Evolutionary conservation across 64 coral and sea anemone genomes (phyloP).

Genomic region (Montipora capricornis): DNA sequence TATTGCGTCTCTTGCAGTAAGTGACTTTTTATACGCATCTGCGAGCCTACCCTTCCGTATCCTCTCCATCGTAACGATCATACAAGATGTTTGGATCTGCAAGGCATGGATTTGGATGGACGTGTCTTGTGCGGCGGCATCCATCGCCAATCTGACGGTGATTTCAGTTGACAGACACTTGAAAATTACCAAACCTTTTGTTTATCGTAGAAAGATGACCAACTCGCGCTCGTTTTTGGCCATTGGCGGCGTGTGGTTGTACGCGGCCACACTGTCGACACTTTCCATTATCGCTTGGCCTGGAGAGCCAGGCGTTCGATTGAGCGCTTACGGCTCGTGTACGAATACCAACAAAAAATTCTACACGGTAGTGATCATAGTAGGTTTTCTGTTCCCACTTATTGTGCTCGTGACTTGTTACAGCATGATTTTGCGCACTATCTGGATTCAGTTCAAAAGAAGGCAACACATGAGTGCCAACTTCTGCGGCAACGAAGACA

Average conservation of each 20-base stretch:
- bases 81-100: constrained; percentile 42
- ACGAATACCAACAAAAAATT: constrained; percentile 67
- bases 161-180: constrained; percentile 85
- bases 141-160: constrained; percentile 84
- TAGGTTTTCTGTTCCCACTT: constrained; percentile 73
- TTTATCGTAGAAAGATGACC: constrained; percentile 80
- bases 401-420: constrained; percentile 71
- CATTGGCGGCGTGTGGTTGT: constrained; percentile 77
- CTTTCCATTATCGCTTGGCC: constrained; percentile 75
- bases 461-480: constrained; percentile 56
- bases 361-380: constrained; percentile 77
- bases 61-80: not conserved
- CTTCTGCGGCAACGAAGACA: constrained; percentile 73
- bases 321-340: not conserved
- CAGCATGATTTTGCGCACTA: constrained; percentile 57
- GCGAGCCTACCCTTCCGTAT: constrained; percentile 80
- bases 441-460: constrained; percentile 90
- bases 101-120: constrained; percentile 80
- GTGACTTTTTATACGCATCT: constrained; percentile 78
- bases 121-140: constrained; percentile 79
- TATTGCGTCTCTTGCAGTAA: constrained; percentile 81
- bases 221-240: constrained; percentile 64
- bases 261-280: constrained; percentile 64
- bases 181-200: constrained; percentile 93
- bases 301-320: constrained; percentile 3